These are phyloP conservation scores for Prunella strophiata DNA, from an alignment of 2,797 vertebrate genomes.

Conservation along the genomic window DNA sequence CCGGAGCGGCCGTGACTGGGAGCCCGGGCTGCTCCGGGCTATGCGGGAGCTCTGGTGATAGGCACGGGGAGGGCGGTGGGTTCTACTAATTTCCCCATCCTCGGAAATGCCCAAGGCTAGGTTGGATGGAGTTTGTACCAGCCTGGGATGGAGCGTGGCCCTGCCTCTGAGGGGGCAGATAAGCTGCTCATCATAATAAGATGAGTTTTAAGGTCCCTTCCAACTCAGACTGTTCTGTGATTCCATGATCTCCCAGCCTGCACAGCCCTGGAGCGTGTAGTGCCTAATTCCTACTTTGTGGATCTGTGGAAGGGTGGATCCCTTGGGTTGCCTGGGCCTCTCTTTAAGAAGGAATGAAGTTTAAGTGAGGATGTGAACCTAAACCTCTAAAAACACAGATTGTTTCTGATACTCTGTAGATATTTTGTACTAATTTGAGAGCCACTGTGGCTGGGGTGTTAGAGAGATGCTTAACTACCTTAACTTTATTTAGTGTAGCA, in stretches of 20 bases:
- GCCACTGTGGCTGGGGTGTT: too few relatives aligned
- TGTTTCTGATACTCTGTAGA: not conserved
- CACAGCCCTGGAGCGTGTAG: not conserved
- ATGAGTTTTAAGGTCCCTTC: not conserved
- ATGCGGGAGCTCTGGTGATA: not conserved
- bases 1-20: not conserved
- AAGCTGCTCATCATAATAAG: too few relatives aligned
- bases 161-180: not conserved
- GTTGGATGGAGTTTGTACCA: not conserved
- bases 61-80: not conserved
- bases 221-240: not conserved
- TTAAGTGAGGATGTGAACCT: not conserved
- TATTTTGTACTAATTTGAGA: not conserved
- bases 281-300: not conserved
- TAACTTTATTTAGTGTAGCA: not conserved
- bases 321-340: not conserved
- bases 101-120: not conserved
- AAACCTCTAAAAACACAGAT: not conserved
- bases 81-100: not conserved
- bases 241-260: not conserved
- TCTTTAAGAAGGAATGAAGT: not conserved
- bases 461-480: not conserved
- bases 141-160: not conserved
- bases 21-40: not conserved
- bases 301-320: accelerated